Percentiles rank a stretch among this genome's conserved stretches.
phyloP scores from a whole-genome alignment of 2,888 invertebrate genomes.

The Nebria brevicollis region DNA sequence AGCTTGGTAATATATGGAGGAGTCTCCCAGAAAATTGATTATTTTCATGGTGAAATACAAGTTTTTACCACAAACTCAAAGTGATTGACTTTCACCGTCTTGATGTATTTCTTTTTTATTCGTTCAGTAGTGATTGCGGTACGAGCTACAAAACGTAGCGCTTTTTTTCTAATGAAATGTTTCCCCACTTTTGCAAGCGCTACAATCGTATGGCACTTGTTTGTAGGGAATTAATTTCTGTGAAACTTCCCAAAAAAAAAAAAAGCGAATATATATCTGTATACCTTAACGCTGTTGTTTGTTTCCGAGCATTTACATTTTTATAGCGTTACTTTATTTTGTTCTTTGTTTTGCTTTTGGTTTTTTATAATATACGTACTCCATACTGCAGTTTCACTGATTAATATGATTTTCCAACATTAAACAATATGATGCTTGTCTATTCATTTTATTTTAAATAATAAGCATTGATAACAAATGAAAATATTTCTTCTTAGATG shows the following conservation, averaged over 20 bases:
- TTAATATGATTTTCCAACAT: background rate
- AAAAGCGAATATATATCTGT: constrained; percentile 25
- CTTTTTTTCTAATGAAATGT: constrained; percentile 38
- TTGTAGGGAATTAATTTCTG: constrained; percentile 38
- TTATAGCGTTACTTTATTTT: constrained; percentile 19
- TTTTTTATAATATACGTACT: background rate
- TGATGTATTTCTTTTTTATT: constrained; percentile 12
- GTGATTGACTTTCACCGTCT: background rate
- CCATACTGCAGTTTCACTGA: background rate
- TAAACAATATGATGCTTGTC: background rate
- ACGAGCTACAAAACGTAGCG: constrained; percentile 27
- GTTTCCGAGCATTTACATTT: constrained; percentile 43
- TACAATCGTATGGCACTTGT: constrained; percentile 15
- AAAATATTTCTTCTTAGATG: too few species aligned
- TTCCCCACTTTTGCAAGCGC: constrained; percentile 13
- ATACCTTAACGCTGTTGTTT: constrained; percentile 31
- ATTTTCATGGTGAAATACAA: background rate
- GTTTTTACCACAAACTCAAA: background rate
- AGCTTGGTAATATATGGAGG: background rate
- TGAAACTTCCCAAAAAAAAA: constrained; percentile 23
- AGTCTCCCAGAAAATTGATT: background rate
- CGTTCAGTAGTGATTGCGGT: constrained; percentile 28
- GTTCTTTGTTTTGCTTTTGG: background rate
- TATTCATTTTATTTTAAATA: background rate
- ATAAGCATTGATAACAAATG: background rate